Conservation (phyloP, 2,797 vertebrate genomes). For the Otolemur crassicaudatus region DNA sequence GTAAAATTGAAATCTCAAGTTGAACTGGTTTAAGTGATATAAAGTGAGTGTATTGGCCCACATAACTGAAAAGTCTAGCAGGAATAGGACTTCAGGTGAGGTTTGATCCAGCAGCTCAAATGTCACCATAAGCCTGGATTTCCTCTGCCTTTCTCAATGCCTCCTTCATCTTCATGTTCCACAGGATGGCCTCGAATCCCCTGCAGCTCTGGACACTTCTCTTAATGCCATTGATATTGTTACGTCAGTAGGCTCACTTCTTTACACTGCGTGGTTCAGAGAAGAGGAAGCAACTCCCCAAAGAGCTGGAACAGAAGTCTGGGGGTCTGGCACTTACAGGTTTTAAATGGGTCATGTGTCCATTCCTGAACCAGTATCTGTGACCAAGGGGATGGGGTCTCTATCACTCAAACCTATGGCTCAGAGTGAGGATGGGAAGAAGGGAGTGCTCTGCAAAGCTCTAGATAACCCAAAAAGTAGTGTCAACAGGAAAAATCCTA, state of each 20-base stretch:
- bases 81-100: slow-evolving; percentile 27
- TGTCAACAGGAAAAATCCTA: neutral
- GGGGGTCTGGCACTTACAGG: neutral
- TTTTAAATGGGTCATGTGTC: neutral
- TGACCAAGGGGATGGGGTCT: neutral
- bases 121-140: neutral
- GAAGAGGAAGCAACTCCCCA: neutral
- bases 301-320: neutral
- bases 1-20: slow-evolving; percentile 3
- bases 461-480: neutral
- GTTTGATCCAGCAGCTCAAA: slow-evolving; percentile 28
- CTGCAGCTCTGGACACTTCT: neutral
- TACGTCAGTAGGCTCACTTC: neutral
- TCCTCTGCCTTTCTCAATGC: neutral
- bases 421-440: neutral
- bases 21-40: neutral
- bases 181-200: neutral
- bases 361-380: slow-evolving; percentile 12
- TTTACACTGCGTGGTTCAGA: neutral
- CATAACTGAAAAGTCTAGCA: neutral
- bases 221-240: neutral
- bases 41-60: neutral
- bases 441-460: neutral
- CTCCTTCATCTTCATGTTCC: neutral
- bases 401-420: neutral